phyloP scores from a whole-genome alignment of 2,113 vertebrate species.

The Malurus elegans region DNA sequence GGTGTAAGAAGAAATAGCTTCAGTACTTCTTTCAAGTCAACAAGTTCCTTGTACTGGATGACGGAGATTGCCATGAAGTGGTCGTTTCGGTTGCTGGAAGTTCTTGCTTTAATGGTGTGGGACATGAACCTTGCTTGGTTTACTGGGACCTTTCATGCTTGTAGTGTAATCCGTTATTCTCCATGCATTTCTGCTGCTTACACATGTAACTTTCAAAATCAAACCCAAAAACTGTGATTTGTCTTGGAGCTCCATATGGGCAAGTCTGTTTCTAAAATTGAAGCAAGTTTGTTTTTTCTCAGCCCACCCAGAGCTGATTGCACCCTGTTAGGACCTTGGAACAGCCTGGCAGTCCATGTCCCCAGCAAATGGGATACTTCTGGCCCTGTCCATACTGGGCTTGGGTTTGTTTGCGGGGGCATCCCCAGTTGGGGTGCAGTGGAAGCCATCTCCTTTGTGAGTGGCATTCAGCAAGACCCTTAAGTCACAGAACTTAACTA shows the following conservation, averaged over 20 bases:
- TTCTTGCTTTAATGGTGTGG: neutral
- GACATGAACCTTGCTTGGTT: neutral
- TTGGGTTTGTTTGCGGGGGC: neutral
- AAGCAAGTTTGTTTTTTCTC: neutral
- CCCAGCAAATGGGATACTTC: no score
- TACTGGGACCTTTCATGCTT: neutral
- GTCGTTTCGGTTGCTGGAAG: neutral
- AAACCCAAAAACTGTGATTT: neutral
- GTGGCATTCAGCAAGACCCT: neutral
- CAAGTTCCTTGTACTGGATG: neutral
- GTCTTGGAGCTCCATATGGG: neutral
- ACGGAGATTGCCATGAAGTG: neutral
- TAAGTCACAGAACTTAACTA: neutral
- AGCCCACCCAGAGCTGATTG: neutral
- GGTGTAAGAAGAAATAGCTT: neutral
- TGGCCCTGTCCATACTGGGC: neutral
- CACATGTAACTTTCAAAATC: neutral
- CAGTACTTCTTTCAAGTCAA: neutral
- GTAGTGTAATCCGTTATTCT: neutral
- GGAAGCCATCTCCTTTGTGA: neutral
- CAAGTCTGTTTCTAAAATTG: neutral
- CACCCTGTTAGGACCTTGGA: neutral
- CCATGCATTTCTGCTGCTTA: neutral
- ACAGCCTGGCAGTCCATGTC: neutral
- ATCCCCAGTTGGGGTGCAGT: accelerated